A percentile compares a stretch with the other conserved stretches of the same genome.
Evolutionary conservation across 2,888 invertebrate genomes (phyloP).

Genomic region (Agapostemon virescens): DNA sequence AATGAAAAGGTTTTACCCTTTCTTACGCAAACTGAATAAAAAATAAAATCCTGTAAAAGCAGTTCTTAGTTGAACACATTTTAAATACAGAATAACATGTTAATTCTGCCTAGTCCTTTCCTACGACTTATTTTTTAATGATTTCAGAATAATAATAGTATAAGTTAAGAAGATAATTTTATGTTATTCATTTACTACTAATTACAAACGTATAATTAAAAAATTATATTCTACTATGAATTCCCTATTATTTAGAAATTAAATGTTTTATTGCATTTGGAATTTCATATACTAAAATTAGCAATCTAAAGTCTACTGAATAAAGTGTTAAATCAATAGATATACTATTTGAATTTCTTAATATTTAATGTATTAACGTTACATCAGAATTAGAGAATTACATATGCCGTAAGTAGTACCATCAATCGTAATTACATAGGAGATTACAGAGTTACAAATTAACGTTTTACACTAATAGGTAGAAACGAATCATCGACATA

Average conservation of each 20-base stretch:
- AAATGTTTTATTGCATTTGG: neutral
- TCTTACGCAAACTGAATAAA: slow-evolving; percentile 65
- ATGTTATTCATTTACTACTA: neutral
- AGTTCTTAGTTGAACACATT: slow-evolving; percentile 43
- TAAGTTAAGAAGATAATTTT: too few relatives aligned
- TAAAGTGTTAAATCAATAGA: slow-evolving; percentile 11
- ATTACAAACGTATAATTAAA: neutral
- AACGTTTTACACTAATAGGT: slow-evolving; percentile 19
- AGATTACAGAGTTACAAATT: slow-evolving; percentile 20
- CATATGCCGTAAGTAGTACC: slow-evolving; percentile 24
- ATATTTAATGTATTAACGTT: slow-evolving; percentile 31
- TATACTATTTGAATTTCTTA: slow-evolving; percentile 14
- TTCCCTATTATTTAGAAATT: neutral
- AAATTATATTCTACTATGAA: neutral
- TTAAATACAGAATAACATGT: slow-evolving; percentile 38
- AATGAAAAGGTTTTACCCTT: slow-evolving; percentile 62
- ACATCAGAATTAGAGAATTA: slow-evolving; percentile 31
- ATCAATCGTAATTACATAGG: slow-evolving; percentile 12
- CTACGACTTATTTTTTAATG: slow-evolving; percentile 18
- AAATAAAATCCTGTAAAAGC: slow-evolving; percentile 63
- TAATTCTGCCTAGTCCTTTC: slow-evolving; percentile 24
- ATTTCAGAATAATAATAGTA: too few relatives aligned
- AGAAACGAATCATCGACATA: slow-evolving; percentile 20
- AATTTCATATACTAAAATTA: neutral
- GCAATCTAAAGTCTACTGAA: neutral